Percentiles rank a stretch among this genome's conserved stretches.
phyloP scores from a whole-genome alignment of 2,113 vertebrate genomes.

The Pterophyllum scalare region DNA sequence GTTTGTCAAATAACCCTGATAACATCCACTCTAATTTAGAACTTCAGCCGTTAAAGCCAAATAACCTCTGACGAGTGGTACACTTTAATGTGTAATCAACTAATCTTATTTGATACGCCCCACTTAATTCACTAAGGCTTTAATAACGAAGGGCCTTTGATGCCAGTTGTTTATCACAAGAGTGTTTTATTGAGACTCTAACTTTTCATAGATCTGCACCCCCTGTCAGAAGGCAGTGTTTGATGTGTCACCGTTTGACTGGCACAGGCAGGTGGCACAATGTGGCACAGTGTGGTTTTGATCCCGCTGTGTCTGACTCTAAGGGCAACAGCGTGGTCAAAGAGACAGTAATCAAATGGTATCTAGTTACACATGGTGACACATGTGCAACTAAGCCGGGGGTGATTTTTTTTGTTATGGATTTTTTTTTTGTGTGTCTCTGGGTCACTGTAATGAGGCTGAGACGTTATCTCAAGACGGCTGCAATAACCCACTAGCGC shows the following conservation, averaged over 20 bases:
- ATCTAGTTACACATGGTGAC: conserved; percentile 60
- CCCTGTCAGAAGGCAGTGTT: conserved; percentile 27
- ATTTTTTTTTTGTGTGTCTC: conserved; percentile 41
- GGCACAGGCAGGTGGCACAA: conserved; percentile 66
- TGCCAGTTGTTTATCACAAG: conserved; percentile 41
- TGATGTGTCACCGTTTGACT: conserved; percentile 61
- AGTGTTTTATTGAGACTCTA: conserved; percentile 10
- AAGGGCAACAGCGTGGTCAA: conserved; percentile 57
- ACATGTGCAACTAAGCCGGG: conserved; percentile 46
- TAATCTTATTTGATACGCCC: conserved; percentile 40
- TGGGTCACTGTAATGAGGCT: conserved; percentile 32
- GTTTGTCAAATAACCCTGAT: conserved; percentile 45
- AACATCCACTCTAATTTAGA: conserved; percentile 46
- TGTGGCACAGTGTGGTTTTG: conserved; percentile 32
- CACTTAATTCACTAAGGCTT: conserved; percentile 40
- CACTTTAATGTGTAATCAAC: conserved; percentile 31
- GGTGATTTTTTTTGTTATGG: conserved; percentile 24
- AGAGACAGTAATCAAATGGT: conserved; percentile 57
- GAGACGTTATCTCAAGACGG: conserved; percentile 42
- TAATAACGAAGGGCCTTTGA: conserved; percentile 29
- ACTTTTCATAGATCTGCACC: conserved; percentile 23
- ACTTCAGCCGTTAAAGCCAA: conserved; percentile 39
- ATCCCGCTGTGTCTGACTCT: conserved; percentile 36
- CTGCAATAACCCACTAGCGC: conserved; percentile 25
- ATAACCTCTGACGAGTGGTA: conserved; percentile 38